Conservation (phyloP, 30 jellyfish, hydroid and myxozoan species). For the Aurelia sp. region DNA sequence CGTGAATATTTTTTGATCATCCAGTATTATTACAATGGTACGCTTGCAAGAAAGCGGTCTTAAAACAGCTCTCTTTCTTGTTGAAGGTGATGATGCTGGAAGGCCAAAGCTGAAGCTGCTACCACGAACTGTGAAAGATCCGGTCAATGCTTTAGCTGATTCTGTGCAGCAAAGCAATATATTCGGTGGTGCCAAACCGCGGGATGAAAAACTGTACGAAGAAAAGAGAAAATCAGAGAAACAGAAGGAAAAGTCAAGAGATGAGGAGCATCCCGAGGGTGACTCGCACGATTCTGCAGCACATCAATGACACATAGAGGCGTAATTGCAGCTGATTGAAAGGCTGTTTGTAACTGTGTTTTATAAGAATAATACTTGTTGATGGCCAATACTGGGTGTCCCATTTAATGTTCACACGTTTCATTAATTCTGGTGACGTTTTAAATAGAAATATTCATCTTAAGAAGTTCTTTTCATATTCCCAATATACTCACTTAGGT, state of each 20-base stretch:
- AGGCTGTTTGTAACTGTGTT: slow-evolving; percentile 13
- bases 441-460: too few relatives aligned
- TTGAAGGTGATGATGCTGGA: slow-evolving; percentile 72
- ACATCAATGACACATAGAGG: background rate
- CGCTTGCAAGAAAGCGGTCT: too few relatives aligned
- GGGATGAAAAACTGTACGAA: slow-evolving; percentile 92
- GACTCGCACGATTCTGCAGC: slow-evolving; percentile 1
- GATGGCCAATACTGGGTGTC: too few relatives aligned
- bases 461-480: too few relatives aligned
- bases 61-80: too few relatives aligned
- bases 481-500: too few relatives aligned
- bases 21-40: too few relatives aligned
- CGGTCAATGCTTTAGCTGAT: slow-evolving; percentile 84
- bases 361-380: background rate
- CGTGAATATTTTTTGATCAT: too few relatives aligned
- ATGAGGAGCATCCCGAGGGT: slow-evolving; percentile 38
- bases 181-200: slow-evolving; percentile 99
- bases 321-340: slow-evolving; percentile 10
- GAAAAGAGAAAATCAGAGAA: slow-evolving; percentile 62
- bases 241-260: slow-evolving; percentile 56
- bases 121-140: slow-evolving; percentile 91
- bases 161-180: slow-evolving; percentile 75
- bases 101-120: slow-evolving; percentile 90
- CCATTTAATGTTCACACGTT: too few relatives aligned
- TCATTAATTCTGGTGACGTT: too few relatives aligned